Evolutionary conservation across 2,888 invertebrate genomes (phyloP).

Genomic region (Andrena camellia): DNA sequence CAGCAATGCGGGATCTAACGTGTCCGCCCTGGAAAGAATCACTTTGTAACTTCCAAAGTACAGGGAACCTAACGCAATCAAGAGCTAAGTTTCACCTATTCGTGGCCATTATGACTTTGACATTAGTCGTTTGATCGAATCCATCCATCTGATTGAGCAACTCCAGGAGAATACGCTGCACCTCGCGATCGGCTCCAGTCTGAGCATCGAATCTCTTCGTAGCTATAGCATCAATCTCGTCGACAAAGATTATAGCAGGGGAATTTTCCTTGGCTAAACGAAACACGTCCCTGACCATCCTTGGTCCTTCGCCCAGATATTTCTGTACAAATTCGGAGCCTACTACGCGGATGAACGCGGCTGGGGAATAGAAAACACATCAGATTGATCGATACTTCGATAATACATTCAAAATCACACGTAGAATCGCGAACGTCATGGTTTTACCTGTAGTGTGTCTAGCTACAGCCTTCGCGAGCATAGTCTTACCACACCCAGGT

Average conservation of each 20-base stretch:
- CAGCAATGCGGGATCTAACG: constrained; percentile 98
- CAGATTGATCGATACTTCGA: not conserved
- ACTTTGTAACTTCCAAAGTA: not conserved
- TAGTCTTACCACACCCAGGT: constrained; percentile 99
- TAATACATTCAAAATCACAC: not conserved
- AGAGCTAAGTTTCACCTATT: constrained; percentile 79
- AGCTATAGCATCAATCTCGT: constrained; percentile 99
- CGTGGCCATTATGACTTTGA: constrained; percentile 91
- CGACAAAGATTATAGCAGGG: constrained; percentile 99
- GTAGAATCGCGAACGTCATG: not conserved
- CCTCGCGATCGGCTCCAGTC: constrained; percentile 99
- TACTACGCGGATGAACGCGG: constrained; percentile 99
- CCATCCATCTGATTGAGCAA: constrained; percentile 99
- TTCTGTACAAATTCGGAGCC: constrained; percentile 99
- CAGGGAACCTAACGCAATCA: not conserved
- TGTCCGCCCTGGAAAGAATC: constrained; percentile 91
- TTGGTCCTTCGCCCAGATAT: constrained; percentile 99
- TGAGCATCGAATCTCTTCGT: constrained; percentile 99
- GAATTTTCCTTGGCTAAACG: constrained; percentile 99
- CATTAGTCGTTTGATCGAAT: constrained; percentile 99
- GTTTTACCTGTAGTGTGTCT: constrained; percentile 96
- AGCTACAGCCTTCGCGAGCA: constrained; percentile 99
- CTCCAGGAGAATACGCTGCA: constrained; percentile 98
- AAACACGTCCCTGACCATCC: constrained; percentile 99
- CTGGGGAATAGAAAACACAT: constrained; percentile 85